These are phyloP conservation scores for Macrosiphum euphorbiae DNA, from an alignment of 2,888 invertebrate species.

Conservation along the genomic window DNA sequence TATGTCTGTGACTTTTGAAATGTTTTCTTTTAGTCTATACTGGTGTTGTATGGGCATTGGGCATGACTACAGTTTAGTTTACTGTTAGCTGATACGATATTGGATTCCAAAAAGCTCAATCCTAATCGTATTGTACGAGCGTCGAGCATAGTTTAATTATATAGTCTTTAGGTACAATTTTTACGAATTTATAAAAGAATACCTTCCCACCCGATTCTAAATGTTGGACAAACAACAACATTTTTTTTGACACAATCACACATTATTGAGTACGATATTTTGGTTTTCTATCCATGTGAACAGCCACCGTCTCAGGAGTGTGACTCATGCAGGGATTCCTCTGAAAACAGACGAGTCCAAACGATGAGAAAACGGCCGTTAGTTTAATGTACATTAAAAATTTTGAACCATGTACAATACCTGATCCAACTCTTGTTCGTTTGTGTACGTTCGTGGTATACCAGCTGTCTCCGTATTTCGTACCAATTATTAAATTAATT, in stretches of 20 bases:
- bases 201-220: neutral
- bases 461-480: neutral
- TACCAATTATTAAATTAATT: neutral
- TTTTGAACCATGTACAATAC: neutral
- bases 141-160: neutral
- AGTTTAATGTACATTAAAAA: neutral
- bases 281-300: neutral
- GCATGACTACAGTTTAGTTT: neutral
- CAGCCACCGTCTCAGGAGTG: neutral
- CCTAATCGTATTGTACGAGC: too few relatives aligned
- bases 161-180: neutral
- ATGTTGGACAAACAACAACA: neutral
- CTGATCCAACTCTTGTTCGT: neutral
- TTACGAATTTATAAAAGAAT: neutral
- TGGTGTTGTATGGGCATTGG: neutral
- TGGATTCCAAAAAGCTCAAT: neutral
- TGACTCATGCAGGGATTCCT: neutral
- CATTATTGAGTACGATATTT: neutral
- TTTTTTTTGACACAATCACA: neutral
- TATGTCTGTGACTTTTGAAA: neutral
- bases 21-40: neutral
- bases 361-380: neutral
- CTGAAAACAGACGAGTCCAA: neutral
- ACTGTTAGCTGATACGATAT: neutral
- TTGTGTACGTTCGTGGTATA: neutral